Base-by-base conservation (phyloP, 2,113 vertebrate genomes). In the Pedetes capensis region DNA sequence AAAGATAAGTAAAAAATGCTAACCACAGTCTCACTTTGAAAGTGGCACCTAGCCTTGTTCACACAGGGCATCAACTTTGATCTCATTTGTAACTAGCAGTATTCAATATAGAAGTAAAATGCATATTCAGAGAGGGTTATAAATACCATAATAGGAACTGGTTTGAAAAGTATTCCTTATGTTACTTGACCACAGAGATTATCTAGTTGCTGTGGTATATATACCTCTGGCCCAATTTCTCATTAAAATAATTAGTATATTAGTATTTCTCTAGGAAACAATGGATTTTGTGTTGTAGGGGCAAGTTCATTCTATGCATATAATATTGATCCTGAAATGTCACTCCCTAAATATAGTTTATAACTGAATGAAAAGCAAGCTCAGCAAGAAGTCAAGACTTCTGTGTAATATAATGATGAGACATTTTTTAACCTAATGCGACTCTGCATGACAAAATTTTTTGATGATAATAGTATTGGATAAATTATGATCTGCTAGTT, bases 401-500 rank as follows among this genome's bases (percentile, higher is more conserved):
- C 64, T 87, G 5, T 59, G 76, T 81, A 95, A 96, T 59, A 92
- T 85, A 88, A 96, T 95, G 64, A 95, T 87, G 75, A 96, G 83
- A 87, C 34, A 91, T 96, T 94, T 95, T 96, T 97, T 95, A 86
- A 78, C 9, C 66, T 47, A 91, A 51, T 83, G 63, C 13, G 61
- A 96, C 53, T 86, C 49, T 95, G 75, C 72, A 89, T 64, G 96
- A 91, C 44, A 95, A 95, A 97, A 97, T 32, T 1, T 92, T 95
- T 97, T 88, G 89, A 92, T 39, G 95, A 87, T 81, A 96, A 29
- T 92, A 78, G 37, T 97, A 22, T 22, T 76, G 75, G 78, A 89
- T 96, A 97, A 98, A 96, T 97, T 96, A 79, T 88, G 88, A 86
- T 95, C 93, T 97, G 72, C 80, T 96, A 69, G 75, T 95, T 95